Percentiles rank a stretch among this genome's conserved stretches.
Evolutionary conservation across 1,140 invertebrate species (phyloP).

Genomic region (Caenorhabditis brenneri): DNA sequence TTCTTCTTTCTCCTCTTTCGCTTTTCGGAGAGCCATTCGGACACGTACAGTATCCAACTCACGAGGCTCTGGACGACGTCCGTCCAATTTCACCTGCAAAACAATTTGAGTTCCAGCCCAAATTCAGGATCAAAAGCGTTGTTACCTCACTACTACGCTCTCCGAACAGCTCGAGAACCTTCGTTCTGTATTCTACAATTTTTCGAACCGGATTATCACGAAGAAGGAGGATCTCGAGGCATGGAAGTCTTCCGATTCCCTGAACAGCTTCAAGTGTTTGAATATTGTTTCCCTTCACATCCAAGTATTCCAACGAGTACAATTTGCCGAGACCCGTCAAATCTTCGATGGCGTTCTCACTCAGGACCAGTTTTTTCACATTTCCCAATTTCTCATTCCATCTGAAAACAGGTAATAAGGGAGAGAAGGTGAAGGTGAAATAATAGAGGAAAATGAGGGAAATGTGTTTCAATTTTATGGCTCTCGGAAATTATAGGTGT

Average conservation of each 20-base stretch:
- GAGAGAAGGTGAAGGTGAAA: neutral
- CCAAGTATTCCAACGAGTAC: conserved; percentile 82
- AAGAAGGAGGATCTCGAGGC: conserved; percentile 83
- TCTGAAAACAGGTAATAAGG: conserved; percentile 4
- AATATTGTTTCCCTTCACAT: conserved; percentile 82
- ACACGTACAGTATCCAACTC: conserved; percentile 89
- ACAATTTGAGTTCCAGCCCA: conserved; percentile 7
- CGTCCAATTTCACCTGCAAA: conserved; percentile 82
- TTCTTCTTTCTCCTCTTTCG: conserved; percentile 74
- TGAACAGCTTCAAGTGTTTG: conserved; percentile 79
- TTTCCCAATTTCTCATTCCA: conserved; percentile 86
- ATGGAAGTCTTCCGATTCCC: conserved; percentile 83
- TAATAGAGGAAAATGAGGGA: neutral
- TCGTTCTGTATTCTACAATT: conserved; percentile 85
- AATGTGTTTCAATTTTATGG: neutral
- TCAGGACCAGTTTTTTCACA: conserved; percentile 83
- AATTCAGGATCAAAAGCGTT: neutral
- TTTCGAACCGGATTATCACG: conserved; percentile 87
- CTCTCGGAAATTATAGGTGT: neutral
- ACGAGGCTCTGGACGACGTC: conserved; percentile 82
- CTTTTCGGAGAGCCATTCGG: conserved; percentile 82
- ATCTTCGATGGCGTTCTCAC: conserved; percentile 82
- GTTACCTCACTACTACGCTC: conserved; percentile 75
- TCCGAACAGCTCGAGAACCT: conserved; percentile 84
- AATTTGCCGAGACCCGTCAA: conserved; percentile 81